Evolutionary conservation across 2,113 vertebrate species (phyloP).

Genomic region (Lampris megalopsis): DNA sequence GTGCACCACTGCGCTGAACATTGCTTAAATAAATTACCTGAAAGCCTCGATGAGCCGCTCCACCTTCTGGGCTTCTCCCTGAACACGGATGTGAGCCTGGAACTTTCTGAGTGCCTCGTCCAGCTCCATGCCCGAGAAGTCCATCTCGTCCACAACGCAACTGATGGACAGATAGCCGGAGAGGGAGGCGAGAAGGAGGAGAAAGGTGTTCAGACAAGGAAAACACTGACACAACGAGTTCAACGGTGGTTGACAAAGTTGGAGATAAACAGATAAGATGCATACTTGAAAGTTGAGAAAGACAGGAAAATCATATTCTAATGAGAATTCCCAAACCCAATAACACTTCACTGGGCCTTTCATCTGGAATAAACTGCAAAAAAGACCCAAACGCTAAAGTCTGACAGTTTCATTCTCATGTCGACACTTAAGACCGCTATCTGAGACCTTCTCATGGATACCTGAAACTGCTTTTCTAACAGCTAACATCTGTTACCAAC

Average conservation of each 20-base stretch:
- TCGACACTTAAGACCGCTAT: no score
- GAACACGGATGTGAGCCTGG: conserved; percentile 97
- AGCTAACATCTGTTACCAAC: no score
- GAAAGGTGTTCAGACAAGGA: not conserved
- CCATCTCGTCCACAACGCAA: conserved; percentile 98
- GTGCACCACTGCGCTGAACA: no score
- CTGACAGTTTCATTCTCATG: no score
- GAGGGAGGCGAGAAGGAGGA: not conserved
- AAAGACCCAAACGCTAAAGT: no score
- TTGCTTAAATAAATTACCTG: conserved; percentile 81
- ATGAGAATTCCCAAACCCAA: no score
- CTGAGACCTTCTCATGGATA: no score
- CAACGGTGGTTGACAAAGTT: not conserved
- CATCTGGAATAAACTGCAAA: no score
- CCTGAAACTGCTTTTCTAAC: no score
- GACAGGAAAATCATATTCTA: no score
- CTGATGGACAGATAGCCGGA: conserved; percentile 68
- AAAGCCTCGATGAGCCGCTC: conserved; percentile 97
- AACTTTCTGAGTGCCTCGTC: conserved; percentile 98
- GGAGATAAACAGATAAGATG: not conserved
- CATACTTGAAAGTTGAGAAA: no score
- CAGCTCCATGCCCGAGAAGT: conserved; percentile 97
- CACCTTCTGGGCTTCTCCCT: conserved; percentile 98
- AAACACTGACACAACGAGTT: not conserved
- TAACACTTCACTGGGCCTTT: no score